A percentile compares a stretch with the other conserved stretches of the same genome.
Evolutionary conservation across 2,888 invertebrate species (phyloP).

Genomic region (Heliconius ethilla): DNA sequence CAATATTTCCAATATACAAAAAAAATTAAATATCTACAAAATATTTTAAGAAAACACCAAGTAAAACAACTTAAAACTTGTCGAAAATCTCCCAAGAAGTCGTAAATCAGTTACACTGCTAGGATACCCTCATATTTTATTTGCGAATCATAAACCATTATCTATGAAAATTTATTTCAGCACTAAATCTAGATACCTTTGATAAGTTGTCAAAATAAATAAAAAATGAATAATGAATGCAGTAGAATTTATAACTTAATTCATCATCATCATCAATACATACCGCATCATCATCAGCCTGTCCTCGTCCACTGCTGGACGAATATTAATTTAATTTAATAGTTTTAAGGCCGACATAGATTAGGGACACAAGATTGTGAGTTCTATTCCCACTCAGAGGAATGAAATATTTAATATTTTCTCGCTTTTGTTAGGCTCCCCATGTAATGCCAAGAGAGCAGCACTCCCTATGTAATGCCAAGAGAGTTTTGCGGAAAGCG

Average conservation of each 20-base stretch:
- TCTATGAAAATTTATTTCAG: not conserved
- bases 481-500: too few relatives aligned
- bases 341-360: too few relatives aligned
- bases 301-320: too few relatives aligned
- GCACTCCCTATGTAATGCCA: too few relatives aligned
- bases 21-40: not conserved
- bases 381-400: too few relatives aligned
- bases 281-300: too few relatives aligned
- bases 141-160: slow-evolving; percentile 28
- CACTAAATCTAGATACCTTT: not conserved
- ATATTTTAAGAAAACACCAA: not conserved
- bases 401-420: too few relatives aligned
- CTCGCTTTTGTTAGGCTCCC: too few relatives aligned
- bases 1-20: not conserved
- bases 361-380: too few relatives aligned
- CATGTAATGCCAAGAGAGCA: too few relatives aligned
- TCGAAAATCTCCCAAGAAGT: not conserved
- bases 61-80: not conserved
- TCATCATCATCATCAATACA: too few relatives aligned
- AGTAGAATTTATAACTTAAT: not conserved
- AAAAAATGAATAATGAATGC: not conserved
- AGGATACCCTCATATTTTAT: slow-evolving; percentile 26
- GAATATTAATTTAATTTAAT: too few relatives aligned
- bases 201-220: not conserved
- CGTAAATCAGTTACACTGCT: slow-evolving; percentile 10